Evolutionary conservation across 2,888 invertebrate species (phyloP).

Genomic region (Drosophila yooni): DNA sequence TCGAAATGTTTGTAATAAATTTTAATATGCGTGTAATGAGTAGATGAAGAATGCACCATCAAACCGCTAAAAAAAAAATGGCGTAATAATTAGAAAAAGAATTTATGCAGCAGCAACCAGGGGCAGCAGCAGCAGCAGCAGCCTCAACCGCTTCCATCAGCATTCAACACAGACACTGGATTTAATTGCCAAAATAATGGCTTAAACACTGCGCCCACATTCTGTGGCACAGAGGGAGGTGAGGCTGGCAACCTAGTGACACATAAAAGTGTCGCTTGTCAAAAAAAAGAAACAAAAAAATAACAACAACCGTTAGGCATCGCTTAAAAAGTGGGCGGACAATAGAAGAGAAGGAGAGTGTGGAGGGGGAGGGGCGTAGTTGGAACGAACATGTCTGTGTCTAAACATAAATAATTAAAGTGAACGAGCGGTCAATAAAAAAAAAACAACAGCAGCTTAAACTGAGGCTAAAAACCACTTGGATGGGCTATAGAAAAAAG

Average conservation of each 20-base stretch:
- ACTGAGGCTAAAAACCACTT: conserved; percentile 32
- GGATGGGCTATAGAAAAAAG: conserved; percentile 40
- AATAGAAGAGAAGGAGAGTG: background rate
- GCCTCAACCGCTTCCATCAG: conserved; percentile 7
- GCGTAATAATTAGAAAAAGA: conserved; percentile 69
- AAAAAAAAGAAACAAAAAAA: conserved; percentile 15
- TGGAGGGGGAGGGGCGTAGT: conserved; percentile 6
- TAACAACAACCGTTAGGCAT: conserved; percentile 47
- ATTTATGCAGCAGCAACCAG: conserved; percentile 50
- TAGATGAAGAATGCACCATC: conserved; percentile 67
- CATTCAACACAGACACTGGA: conserved; percentile 19
- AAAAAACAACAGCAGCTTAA: conserved; percentile 32
- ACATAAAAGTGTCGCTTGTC: conserved; percentile 75
- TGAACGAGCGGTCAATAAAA: conserved; percentile 61
- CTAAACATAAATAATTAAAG: conserved; percentile 66
- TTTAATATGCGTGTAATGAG: conserved; percentile 82
- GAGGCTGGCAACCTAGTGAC: conserved; percentile 69
- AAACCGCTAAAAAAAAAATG: conserved; percentile 45
- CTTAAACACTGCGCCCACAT: conserved; percentile 49
- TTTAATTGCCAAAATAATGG: conserved; percentile 60
- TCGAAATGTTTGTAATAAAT: conserved; percentile 79
- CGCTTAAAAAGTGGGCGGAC: conserved; percentile 6
- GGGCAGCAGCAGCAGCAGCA: conserved; percentile 6
- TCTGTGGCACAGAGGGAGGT: background rate
- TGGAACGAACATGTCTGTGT: conserved; percentile 27